Evolutionary conservation across 2,113 vertebrate genomes (phyloP).

Genomic region (Phalacrocorax aristotelis): DNA sequence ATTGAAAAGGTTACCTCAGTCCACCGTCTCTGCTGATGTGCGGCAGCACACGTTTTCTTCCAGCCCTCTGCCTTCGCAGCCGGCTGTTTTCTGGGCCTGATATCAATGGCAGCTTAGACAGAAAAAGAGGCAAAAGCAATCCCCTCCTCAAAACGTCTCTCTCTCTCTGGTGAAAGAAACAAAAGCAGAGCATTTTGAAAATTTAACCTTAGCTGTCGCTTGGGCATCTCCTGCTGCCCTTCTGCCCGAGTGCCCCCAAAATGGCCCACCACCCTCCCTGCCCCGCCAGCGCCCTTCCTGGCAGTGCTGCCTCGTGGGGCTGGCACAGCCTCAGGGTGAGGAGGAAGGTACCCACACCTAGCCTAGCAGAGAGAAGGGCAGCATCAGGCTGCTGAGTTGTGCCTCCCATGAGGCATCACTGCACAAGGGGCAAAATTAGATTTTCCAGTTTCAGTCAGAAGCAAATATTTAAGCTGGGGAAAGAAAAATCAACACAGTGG

Average conservation of each 20-base stretch:
- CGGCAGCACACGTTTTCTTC: rapidly evolving
- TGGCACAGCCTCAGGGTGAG: background rate
- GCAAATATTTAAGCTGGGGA: background rate
- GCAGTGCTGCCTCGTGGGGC: background rate
- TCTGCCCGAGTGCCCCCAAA: background rate
- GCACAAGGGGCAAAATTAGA: background rate
- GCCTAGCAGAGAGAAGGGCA: background rate
- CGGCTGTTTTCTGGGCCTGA: background rate
- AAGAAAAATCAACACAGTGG: background rate
- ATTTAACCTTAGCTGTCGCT: background rate
- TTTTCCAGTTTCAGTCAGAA: background rate
- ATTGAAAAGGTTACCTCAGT: background rate
- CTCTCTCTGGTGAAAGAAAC: background rate
- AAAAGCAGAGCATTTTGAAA: background rate
- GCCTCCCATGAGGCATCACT: background rate
- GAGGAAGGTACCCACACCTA: background rate
- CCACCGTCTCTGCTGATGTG: background rate
- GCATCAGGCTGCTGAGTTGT: rapidly evolving
- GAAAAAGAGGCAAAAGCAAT: background rate
- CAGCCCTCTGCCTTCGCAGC: background rate
- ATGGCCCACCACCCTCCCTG: rapidly evolving
- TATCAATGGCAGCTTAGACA: background rate
- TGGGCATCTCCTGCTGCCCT: background rate
- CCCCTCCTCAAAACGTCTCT: rapidly evolving
- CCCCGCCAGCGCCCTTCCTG: background rate